phyloP scores from a whole-genome alignment of 53 echinoderm and acorn worm species.

The Zoroaster sp. region DNA sequence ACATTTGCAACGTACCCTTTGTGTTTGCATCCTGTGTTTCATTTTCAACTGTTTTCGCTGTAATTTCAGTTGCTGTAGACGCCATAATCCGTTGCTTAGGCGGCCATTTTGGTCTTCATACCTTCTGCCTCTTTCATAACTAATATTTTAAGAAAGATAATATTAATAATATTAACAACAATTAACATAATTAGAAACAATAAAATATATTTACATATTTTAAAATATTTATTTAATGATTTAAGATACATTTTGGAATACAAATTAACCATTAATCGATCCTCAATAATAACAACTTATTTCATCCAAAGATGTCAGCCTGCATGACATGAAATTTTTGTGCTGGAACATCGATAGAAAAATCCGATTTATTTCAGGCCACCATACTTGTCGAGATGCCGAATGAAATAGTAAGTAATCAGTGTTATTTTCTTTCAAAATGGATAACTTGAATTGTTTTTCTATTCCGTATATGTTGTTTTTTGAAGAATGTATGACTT shows the following conservation, averaged over 20 bases:
- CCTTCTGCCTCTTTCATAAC: not conserved
- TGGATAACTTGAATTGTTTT: not conserved
- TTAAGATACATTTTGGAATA: not conserved
- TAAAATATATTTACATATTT: not conserved
- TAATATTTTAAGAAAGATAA: not conserved
- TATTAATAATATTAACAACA: not conserved
- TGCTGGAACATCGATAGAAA: not conserved
- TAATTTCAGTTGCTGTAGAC: slow-evolving; percentile 39
- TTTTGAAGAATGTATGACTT: not conserved
- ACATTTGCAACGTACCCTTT: not conserved
- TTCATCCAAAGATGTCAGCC: slow-evolving; percentile 35
- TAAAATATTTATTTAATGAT: not conserved
- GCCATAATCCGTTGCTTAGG: slow-evolving; percentile 37
- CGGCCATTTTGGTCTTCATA: slow-evolving; percentile 20
- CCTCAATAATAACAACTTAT: not conserved
- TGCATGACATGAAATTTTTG: slow-evolving; percentile 35
- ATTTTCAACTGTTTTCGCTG: not conserved
- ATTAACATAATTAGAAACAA: not conserved
- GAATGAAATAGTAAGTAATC: slow-evolving; percentile 38
- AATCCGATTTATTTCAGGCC: not conserved
- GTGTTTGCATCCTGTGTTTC: not conserved
- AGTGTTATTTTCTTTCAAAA: not conserved
- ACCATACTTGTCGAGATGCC: slow-evolving; percentile 35
- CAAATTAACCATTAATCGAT: not conserved
- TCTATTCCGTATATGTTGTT: not conserved